phyloP scores from a whole-genome alignment of 2,888 invertebrate species.

The Linyphia triangularis region DNA sequence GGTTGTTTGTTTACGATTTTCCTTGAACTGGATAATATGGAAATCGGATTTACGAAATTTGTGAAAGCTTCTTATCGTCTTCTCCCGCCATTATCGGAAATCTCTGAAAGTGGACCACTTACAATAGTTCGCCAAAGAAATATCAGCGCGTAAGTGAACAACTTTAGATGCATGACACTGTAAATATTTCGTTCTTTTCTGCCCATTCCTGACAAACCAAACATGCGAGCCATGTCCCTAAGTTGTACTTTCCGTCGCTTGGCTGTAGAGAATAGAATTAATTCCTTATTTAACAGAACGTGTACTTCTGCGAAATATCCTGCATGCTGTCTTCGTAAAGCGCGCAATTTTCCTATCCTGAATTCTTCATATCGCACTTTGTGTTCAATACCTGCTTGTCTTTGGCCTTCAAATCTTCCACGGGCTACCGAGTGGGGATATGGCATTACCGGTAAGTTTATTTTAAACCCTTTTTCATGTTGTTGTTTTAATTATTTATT shows the following conservation, averaged over 20 bases:
- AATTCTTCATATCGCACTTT: neutral
- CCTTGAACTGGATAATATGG: neutral
- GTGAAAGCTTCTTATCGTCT: neutral
- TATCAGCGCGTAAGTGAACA: neutral
- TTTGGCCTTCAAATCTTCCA: slow-evolving; percentile 58
- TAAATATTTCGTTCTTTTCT: neutral
- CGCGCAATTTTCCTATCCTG: neutral
- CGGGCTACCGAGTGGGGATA: slow-evolving; percentile 66
- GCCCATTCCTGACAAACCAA: neutral
- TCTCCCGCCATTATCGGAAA: neutral
- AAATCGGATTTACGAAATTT: neutral
- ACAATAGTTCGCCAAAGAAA: no score
- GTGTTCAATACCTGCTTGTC: slow-evolving; percentile 21
- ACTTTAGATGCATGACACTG: neutral
- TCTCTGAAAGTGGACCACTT: neutral
- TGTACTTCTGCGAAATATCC: neutral
- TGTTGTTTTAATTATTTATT: no score
- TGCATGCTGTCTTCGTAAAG: neutral
- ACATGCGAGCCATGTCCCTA: neutral
- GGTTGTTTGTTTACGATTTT: slow-evolving; percentile 42
- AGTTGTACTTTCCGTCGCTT: neutral
- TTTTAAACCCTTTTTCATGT: neutral
- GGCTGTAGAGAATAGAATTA: neutral
- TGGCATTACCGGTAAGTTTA: slow-evolving; percentile 42
- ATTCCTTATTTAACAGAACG: neutral